Percentiles rank a stretch among this genome's conserved stretches.
phyloP scores from a whole-genome alignment of 2,113 vertebrate genomes.

The Leucoraja erinaceus region DNA sequence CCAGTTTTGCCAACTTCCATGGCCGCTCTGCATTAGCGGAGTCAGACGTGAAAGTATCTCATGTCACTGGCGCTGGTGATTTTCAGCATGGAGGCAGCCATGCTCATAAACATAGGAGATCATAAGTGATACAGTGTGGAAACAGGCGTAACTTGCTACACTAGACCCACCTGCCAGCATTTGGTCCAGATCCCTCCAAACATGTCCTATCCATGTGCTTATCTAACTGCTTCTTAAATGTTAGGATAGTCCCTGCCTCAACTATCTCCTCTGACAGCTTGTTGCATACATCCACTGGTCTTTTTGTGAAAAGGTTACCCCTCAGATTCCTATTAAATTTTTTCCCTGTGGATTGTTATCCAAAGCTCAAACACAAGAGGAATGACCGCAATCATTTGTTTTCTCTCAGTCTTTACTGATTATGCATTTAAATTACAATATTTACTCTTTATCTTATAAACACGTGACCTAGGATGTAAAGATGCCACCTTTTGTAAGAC shows the following conservation, averaged over 20 bases:
- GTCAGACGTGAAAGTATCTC: neutral
- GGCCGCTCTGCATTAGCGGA: neutral
- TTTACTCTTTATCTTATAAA: neutral
- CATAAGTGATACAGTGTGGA: neutral
- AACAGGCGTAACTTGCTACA: too few relatives aligned
- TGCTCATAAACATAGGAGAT: neutral
- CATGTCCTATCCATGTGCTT: too few relatives aligned
- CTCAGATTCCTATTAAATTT: too few relatives aligned
- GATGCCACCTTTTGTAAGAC: constrained; percentile 11
- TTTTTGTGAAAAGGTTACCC: too few relatives aligned
- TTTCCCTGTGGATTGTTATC: too few relatives aligned
- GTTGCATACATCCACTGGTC: too few relatives aligned
- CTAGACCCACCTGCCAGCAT: too few relatives aligned
- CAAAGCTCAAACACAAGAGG: neutral
- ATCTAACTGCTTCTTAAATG: too few relatives aligned
- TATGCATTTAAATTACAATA: neutral
- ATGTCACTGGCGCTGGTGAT: neutral
- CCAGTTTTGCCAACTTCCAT: neutral
- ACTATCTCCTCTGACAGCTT: too few relatives aligned
- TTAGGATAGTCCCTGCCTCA: too few relatives aligned
- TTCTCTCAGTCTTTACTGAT: neutral
- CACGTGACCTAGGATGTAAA: neutral
- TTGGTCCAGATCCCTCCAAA: too few relatives aligned
- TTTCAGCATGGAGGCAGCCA: neutral
- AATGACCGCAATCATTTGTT: neutral